Evolutionary conservation across 2,113 vertebrate species (phyloP).

Genomic region (Psettodes erumei): DNA sequence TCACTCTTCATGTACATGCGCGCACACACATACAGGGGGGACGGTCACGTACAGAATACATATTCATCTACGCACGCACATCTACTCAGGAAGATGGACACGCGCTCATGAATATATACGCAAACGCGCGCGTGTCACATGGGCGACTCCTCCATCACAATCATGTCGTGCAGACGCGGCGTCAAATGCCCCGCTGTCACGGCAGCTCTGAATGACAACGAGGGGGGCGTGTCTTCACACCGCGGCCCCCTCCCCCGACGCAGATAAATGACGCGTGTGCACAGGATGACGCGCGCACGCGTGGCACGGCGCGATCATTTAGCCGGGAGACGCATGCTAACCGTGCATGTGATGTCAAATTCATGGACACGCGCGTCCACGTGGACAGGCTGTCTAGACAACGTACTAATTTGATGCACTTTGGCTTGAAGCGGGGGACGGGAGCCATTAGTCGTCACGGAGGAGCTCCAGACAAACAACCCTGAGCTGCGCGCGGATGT

Average conservation of each 20-base stretch:
- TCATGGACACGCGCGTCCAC: constrained; percentile 45
- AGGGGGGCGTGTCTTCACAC: constrained; percentile 31
- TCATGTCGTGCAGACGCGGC: constrained; percentile 55
- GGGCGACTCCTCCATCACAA: constrained; percentile 48
- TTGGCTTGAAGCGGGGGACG: constrained; percentile 42
- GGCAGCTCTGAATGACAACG: constrained; percentile 58
- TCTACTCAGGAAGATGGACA: background rate
- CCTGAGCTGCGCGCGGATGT: background rate
- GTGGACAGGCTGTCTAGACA: constrained; percentile 61
- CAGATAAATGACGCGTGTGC: constrained; percentile 32
- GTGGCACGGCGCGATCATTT: constrained; percentile 26
- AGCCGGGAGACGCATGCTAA: constrained; percentile 51
- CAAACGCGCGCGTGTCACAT: background rate
- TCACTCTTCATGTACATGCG: background rate
- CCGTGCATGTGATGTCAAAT: constrained; percentile 59
- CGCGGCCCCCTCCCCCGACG: constrained; percentile 9
- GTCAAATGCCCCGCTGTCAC: constrained; percentile 52
- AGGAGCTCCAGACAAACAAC: background rate
- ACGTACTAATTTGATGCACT: constrained; percentile 52
- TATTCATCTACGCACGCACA: background rate
- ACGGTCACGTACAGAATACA: background rate
- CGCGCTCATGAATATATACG: background rate
- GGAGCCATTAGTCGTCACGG: constrained; percentile 41
- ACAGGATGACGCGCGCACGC: background rate
- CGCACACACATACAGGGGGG: background rate